A percentile compares a stretch with the other conserved stretches of the same genome.
These are phyloP conservation scores for Rhysida immarginata DNA, from an alignment of 1,140 invertebrate genomes.

Conservation along the genomic window DNA sequence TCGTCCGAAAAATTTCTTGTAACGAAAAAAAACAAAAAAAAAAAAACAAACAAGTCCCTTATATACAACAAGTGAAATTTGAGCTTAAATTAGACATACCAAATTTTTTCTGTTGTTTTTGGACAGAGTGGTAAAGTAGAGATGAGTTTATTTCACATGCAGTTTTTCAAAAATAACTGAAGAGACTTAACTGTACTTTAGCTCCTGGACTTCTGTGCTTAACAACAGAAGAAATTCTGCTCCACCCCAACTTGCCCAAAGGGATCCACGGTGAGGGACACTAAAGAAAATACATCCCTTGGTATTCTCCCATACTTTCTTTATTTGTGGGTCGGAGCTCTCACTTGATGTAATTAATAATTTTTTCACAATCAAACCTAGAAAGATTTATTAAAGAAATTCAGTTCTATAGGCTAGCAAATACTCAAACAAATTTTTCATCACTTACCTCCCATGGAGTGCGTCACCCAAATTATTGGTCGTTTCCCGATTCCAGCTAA, in stretches of 20 bases:
- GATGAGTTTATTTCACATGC: too few species aligned
- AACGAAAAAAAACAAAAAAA: too few species aligned
- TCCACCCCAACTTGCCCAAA: slow-evolving; percentile 42
- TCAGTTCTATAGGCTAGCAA: too few species aligned
- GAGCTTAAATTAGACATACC: too few species aligned
- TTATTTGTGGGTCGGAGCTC: slow-evolving; percentile 28
- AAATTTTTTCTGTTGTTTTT: too few species aligned
- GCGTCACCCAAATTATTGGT: slow-evolving; percentile 61
- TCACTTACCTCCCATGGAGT: slow-evolving; percentile 61
- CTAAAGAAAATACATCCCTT: slow-evolving; percentile 60
- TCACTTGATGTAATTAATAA: slow-evolving; percentile 42
- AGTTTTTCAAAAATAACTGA: too few species aligned
- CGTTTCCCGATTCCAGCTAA: slow-evolving; percentile 50
- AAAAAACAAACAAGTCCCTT: too few species aligned
- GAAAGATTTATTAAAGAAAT: too few species aligned
- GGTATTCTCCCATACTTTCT: slow-evolving; percentile 44
- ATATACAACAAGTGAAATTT: too few species aligned
- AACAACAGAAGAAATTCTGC: slow-evolving; percentile 47
- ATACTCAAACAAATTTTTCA: too few species aligned
- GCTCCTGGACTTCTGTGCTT: slow-evolving; percentile 60
- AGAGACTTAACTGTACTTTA: slow-evolving; percentile 49
- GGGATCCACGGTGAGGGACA: slow-evolving; percentile 57
- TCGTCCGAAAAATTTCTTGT: too few species aligned
- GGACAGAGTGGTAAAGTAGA: too few species aligned
- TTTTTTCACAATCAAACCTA: slow-evolving; percentile 56